Evolutionary conservation across 2,888 invertebrate genomes (phyloP).

Genomic region (Phaonia tiefii): DNA sequence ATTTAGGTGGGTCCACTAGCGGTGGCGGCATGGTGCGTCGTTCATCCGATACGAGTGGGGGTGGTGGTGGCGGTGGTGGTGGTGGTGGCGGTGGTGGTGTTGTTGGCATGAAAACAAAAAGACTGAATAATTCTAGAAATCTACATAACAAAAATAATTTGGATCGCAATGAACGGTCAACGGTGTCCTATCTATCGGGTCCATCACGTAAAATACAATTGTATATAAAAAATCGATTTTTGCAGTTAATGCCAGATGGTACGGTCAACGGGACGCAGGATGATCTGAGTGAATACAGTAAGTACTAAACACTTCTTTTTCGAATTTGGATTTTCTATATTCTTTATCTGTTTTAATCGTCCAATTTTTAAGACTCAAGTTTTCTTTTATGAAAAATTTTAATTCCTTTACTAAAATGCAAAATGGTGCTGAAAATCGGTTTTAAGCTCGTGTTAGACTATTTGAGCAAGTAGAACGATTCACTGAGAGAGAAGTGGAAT

Average conservation of each 20-base stretch:
- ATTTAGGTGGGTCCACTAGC: constrained; percentile 12
- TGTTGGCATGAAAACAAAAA: constrained; percentile 79
- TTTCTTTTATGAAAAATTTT: too few relatives aligned
- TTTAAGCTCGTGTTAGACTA: too few relatives aligned
- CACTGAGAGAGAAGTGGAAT: too few relatives aligned
- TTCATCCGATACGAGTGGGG: constrained; percentile 50
- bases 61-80: constrained; percentile 45
- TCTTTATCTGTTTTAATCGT: not conserved
- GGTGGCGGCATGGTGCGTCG: constrained; percentile 65
- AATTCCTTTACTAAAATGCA: not conserved
- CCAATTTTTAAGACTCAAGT: too few relatives aligned
- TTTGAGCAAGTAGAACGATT: too few relatives aligned
- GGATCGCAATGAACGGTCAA: constrained; percentile 85
- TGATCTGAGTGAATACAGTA: constrained; percentile 91
- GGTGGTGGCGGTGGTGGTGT: constrained; percentile 63
- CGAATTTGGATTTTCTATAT: too few relatives aligned
- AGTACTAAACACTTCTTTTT: constrained; percentile 83
- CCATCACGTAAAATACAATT: constrained; percentile 91
- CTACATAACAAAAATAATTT: constrained; percentile 76
- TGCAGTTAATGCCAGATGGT: constrained; percentile 91
- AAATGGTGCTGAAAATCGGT: not conserved
- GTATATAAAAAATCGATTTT: constrained; percentile 91
- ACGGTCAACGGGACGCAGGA: constrained; percentile 91
- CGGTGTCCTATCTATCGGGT: constrained; percentile 90
- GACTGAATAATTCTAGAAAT: constrained; percentile 80